Evolutionary conservation across 2,113 vertebrate species (phyloP).

Genomic region (Arenaria interpres): DNA sequence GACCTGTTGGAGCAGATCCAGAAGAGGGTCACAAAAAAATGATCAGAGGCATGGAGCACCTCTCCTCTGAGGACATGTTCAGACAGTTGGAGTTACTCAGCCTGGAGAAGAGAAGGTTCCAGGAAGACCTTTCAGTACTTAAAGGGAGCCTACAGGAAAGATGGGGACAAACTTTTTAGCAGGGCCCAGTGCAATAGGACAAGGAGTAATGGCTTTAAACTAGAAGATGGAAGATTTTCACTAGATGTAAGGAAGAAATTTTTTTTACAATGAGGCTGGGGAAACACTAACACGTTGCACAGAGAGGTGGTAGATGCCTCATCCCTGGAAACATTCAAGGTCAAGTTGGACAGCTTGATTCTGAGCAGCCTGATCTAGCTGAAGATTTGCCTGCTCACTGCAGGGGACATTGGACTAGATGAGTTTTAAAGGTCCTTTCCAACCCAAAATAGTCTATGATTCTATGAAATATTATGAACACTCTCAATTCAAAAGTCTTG

Average conservation of each 20-base stretch:
- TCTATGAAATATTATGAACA: not conserved
- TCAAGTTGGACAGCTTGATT: not conserved
- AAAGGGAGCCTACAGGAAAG: not conserved
- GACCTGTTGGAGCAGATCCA: not conserved
- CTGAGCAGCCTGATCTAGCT: not conserved
- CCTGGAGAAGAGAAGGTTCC: not conserved
- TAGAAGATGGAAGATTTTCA: not conserved
- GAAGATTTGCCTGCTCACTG: not conserved
- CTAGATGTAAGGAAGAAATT: not conserved
- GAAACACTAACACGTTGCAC: not conserved
- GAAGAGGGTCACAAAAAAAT: not conserved
- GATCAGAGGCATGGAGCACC: not conserved
- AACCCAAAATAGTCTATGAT: not conserved
- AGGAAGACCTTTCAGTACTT: not conserved
- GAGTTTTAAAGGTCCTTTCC: not conserved
- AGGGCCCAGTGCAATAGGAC: not conserved
- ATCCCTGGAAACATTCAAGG: not conserved
- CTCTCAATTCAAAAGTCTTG: not conserved
- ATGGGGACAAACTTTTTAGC: not conserved
- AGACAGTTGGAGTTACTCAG: not conserved
- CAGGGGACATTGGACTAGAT: not conserved
- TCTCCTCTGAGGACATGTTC: not conserved
- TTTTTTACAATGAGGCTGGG: not conserved
- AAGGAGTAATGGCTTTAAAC: not conserved
- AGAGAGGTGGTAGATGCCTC: not conserved